Evolutionary conservation across 92 coral and sea anemone species (phyloP).

Genomic region (Porites cylindrica): DNA sequence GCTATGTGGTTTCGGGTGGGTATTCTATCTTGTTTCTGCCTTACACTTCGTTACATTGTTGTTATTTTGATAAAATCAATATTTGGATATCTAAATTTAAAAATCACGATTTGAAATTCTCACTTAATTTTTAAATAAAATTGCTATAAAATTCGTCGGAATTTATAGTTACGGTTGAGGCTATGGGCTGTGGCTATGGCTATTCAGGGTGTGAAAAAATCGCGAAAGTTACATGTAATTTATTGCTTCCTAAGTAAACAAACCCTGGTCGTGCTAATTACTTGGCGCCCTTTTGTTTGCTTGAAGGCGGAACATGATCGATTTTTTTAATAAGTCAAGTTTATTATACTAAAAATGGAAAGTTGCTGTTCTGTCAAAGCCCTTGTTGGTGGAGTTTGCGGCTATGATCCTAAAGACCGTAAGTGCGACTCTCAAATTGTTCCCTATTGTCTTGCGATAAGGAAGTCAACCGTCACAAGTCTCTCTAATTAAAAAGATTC

Average conservation of each 20-base stretch:
- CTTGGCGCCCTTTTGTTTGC: neutral
- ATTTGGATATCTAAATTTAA: no score
- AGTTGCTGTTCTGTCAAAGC: conserved; percentile 66
- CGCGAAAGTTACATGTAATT: no score
- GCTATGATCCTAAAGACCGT: conserved; percentile 36
- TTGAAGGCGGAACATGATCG: neutral
- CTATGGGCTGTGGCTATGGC: no score
- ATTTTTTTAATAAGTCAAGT: neutral
- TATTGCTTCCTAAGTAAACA: neutral
- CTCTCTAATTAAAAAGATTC: neutral
- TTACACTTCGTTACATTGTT: no score
- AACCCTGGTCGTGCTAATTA: conserved; percentile 9
- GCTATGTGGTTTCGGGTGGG: no score
- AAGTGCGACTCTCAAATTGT: conserved; percentile 67
- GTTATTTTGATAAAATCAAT: no score
- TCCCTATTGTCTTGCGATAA: conserved; percentile 64
- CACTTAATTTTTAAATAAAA: no score
- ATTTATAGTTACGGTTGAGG: no score
- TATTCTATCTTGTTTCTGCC: no score
- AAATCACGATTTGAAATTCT: no score
- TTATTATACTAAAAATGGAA: conserved; percentile 49
- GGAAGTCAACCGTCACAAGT: conserved; percentile 51
- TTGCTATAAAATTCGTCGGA: no score
- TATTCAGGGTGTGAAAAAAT: no score
- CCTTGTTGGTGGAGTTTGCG: conserved; percentile 58